These are phyloP conservation scores for Peromyscus maniculatus DNA, from an alignment of 2,113 vertebrate species.

Conservation along the genomic window DNA sequence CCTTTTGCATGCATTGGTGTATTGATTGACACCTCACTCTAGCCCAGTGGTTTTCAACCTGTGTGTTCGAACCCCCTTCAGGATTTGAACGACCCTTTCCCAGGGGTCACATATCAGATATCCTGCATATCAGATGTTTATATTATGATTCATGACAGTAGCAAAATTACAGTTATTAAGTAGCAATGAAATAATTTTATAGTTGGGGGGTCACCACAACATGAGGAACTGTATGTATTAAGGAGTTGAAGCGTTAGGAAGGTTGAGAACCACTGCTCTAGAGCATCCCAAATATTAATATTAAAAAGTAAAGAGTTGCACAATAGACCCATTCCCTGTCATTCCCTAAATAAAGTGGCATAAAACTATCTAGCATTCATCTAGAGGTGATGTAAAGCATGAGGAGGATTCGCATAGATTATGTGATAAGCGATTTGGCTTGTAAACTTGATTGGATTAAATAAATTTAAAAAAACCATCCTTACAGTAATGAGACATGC, in stretches of 20 bases:
- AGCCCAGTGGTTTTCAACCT: not conserved
- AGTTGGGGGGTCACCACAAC: not conserved
- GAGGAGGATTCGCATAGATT: too few species aligned
- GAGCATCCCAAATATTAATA: too few species aligned
- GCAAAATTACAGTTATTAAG: not conserved
- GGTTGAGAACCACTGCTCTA: not conserved
- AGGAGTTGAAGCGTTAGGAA: not conserved
- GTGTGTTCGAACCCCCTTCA: not conserved
- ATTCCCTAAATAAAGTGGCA: not conserved
- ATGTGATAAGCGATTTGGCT: not conserved
- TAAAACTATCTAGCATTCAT: not conserved
- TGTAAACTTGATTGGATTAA: not conserved
- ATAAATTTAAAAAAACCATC: too few species aligned
- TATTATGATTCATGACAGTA: not conserved
- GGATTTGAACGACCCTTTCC: not conserved
- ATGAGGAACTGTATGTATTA: not conserved
- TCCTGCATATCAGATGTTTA: not conserved
- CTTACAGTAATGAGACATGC: not conserved
- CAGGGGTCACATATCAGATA: not conserved
- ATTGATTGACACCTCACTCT: not conserved
- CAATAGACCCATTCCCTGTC: not conserved
- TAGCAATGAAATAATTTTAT: not conserved
- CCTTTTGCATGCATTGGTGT: rapidly evolving
- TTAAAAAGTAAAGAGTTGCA: not conserved
- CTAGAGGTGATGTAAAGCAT: not conserved